These are phyloP conservation scores for Zaprionus ghesquierei DNA, from an alignment of 1,140 invertebrate genomes.

Conservation along the genomic window DNA sequence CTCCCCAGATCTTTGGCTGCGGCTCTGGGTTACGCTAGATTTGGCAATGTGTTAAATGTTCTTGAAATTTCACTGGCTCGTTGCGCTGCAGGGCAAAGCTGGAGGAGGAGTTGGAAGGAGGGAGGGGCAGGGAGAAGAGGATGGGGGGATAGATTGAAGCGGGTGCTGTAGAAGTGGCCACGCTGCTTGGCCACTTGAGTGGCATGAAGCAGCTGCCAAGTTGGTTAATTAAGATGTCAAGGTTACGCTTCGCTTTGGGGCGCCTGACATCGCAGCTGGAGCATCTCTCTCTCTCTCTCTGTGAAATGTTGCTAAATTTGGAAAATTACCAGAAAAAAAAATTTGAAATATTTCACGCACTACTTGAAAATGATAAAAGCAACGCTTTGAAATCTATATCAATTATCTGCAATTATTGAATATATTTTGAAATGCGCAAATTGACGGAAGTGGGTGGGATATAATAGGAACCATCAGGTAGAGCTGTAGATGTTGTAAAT, in stretches of 20 bases:
- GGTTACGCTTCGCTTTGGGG: slow-evolving; percentile 47
- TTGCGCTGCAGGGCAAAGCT: background rate
- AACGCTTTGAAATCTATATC: background rate
- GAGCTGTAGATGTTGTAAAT: background rate
- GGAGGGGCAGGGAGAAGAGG: background rate
- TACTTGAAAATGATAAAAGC: background rate
- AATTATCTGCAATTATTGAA: background rate
- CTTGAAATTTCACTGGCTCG: slow-evolving; percentile 64
- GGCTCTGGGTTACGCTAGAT: slow-evolving; percentile 63
- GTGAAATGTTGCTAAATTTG: background rate
- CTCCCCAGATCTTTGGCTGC: background rate
- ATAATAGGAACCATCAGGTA: background rate
- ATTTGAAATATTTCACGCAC: background rate
- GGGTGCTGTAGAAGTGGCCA: slow-evolving; percentile 12
- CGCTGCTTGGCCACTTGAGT: slow-evolving; percentile 61
- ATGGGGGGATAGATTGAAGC: background rate
- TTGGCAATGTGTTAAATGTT: slow-evolving; percentile 80
- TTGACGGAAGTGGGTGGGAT: background rate
- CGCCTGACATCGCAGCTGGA: background rate
- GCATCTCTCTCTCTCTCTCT: too few relatives aligned
- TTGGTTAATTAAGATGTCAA: slow-evolving; percentile 77
- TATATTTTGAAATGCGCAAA: background rate
- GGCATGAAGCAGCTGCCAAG: slow-evolving; percentile 54
- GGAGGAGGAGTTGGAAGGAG: background rate
- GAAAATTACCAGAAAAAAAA: background rate